Evolutionary conservation across 2,888 invertebrate species (phyloP).

Genomic region (Drosophila flavopinicola): DNA sequence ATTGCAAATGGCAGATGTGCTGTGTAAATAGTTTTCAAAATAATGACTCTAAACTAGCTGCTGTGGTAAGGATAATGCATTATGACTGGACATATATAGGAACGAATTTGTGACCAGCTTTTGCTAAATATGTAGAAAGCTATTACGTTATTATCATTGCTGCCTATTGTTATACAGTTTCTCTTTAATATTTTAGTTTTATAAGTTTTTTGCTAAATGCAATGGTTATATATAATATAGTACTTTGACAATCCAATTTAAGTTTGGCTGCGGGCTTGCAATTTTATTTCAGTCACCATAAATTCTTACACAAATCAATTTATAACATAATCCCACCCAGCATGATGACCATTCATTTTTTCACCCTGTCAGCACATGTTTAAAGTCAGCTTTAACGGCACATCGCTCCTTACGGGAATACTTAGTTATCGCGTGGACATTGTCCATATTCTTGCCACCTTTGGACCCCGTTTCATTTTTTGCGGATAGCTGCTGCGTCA

Average conservation of each 20-base stretch:
- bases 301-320: not conserved
- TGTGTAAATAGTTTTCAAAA: conserved; percentile 43
- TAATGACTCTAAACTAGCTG: conserved; percentile 24
- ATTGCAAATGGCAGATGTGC: conserved; percentile 47
- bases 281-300: no score
- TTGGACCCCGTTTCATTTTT: conserved; percentile 3
- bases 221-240: no score
- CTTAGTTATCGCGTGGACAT: conserved; percentile 21
- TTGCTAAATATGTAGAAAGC: no score
- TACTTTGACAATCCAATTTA: no score
- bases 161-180: no score
- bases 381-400: conserved; percentile 10
- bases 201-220: no score
- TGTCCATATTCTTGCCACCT: conserved; percentile 11
- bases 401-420: not conserved
- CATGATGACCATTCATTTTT: conserved; percentile 18
- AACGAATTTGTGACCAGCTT: not conserved
- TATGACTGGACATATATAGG: not conserved
- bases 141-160: no score
- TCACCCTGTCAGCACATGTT: conserved; percentile 21
- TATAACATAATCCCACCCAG: not conserved
- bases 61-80: conserved; percentile 20
- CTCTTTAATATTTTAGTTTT: no score
- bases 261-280: no score
- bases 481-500: conserved; percentile 35